These are phyloP conservation scores for Hypomecis atomaria DNA, from an alignment of 2,888 invertebrate genomes.

Conservation along the genomic window DNA sequence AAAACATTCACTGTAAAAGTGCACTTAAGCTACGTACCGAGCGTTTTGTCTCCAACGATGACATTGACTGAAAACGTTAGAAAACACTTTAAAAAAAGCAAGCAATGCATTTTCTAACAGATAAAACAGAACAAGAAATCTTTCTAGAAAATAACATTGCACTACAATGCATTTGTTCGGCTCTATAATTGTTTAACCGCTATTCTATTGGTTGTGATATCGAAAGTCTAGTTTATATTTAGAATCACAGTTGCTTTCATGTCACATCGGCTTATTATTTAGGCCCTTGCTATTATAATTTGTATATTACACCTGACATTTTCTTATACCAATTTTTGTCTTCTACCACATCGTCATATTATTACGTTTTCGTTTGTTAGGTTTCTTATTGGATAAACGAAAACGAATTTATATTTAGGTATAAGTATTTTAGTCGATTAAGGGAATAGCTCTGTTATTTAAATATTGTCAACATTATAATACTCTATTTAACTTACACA, in stretches of 20 bases:
- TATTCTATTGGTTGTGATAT: constrained; percentile 48
- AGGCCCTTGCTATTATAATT: constrained; percentile 8
- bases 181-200: constrained; percentile 50
- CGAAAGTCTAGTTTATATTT: constrained; percentile 49
- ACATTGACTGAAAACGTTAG: constrained; percentile 10
- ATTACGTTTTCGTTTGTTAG: too few relatives aligned
- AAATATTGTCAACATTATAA: too few relatives aligned
- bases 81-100: constrained; percentile 24
- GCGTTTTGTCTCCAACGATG: constrained; percentile 32
- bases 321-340: too few relatives aligned
- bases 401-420: too few relatives aligned
- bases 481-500: too few relatives aligned
- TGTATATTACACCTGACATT: too few relatives aligned
- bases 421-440: too few relatives aligned
- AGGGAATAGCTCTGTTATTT: too few relatives aligned
- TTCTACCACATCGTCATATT: too few relatives aligned
- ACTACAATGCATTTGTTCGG: constrained; percentile 4
- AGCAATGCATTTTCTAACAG: constrained; percentile 22
- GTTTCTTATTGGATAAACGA: too few relatives aligned
- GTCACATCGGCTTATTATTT: constrained; percentile 26
- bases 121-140: constrained; percentile 1
- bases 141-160: constrained; percentile 22
- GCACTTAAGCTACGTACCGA: constrained; percentile 34
- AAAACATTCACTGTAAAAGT: constrained; percentile 10
- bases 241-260: constrained; percentile 39